Conservation (phyloP, 2,888 invertebrate species). For the Choristoneura rosaceana region DNA sequence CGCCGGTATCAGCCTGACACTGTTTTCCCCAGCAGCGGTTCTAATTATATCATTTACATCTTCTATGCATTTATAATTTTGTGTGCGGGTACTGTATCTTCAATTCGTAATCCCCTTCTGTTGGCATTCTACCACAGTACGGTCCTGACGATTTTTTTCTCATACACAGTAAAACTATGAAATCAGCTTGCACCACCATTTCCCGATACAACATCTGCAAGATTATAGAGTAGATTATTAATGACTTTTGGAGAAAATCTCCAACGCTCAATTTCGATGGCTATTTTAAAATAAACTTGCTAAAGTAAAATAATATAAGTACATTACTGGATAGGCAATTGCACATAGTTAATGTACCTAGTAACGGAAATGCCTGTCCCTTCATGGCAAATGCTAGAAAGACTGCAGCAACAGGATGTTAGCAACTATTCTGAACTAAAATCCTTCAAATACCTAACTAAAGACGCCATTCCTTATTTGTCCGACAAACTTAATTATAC, state of each 20-base stretch:
- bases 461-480: constrained; percentile 19
- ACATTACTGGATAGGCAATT: not conserved
- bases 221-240: too few relatives aligned
- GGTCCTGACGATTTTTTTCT: too few relatives aligned
- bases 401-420: constrained; percentile 26
- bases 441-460: constrained; percentile 32
- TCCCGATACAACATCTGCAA: too few relatives aligned
- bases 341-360: too few relatives aligned
- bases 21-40: constrained; percentile 52
- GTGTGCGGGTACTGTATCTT: constrained; percentile 1
- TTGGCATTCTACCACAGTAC: too few relatives aligned
- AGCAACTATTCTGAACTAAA: constrained; percentile 10
- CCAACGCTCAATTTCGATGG: too few relatives aligned
- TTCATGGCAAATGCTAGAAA: constrained; percentile 12
- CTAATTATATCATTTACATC: constrained; percentile 57
- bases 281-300: too few relatives aligned
- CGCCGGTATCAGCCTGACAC: constrained; percentile 51
- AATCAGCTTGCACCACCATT: too few relatives aligned
- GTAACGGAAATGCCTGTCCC: constrained; percentile 8
- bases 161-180: too few relatives aligned
- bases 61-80: constrained; percentile 36
- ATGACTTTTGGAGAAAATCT: too few relatives aligned
- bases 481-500: constrained; percentile 11
- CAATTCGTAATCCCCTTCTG: not conserved
- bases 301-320: too few relatives aligned